Conservation (phyloP, 2,113 vertebrate species). For the Pterocles orientalis region DNA sequence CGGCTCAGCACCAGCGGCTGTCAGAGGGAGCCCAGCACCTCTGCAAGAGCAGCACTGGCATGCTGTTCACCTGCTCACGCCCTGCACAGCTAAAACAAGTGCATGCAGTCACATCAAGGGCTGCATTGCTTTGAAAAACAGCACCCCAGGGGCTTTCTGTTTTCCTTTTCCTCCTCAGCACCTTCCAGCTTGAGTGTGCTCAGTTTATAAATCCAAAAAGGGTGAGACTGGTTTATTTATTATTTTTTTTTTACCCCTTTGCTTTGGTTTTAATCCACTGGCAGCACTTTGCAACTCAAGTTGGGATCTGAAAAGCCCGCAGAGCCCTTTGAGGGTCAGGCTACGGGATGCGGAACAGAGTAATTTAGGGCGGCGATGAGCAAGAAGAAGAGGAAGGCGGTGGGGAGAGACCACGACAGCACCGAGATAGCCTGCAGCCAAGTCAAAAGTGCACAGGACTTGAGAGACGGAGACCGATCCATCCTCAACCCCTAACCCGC, state of each 20-base stretch:
- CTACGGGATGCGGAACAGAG: not conserved
- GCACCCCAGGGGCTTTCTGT: not conserved
- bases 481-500: not conserved
- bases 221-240: not conserved
- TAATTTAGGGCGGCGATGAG: not conserved
- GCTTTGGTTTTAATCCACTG: not conserved
- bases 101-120: not conserved
- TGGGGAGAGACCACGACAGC: not conserved
- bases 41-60: not conserved
- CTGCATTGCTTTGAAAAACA: not conserved
- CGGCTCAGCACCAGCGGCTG: accelerated
- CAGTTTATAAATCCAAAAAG: not conserved
- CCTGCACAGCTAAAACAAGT: not conserved
- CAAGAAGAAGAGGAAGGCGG: not conserved
- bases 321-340: accelerated
- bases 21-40: not conserved
- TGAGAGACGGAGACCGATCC: not conserved
- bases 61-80: not conserved
- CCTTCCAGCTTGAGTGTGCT: not conserved
- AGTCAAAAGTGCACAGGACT: not conserved
- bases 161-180: conserved; percentile 2
- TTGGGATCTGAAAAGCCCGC: not conserved
- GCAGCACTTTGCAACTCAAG: not conserved
- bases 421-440: not conserved
- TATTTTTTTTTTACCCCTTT: not conserved